Conservation (phyloP, 2,888 invertebrate species). For the Psylliodes chrysocephalus region DNA sequence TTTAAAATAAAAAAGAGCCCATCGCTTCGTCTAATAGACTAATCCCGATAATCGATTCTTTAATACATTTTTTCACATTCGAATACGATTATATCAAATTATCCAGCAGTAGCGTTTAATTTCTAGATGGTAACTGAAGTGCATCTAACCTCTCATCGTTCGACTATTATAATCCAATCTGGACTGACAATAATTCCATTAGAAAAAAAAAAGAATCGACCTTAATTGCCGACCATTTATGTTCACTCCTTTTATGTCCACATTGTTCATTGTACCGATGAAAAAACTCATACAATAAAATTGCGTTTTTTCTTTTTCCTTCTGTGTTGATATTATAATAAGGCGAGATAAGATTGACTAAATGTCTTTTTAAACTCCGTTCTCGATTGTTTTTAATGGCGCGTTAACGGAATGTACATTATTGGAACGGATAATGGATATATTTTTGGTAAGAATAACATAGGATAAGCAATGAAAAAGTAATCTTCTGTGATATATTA, state of each 20-base stretch:
- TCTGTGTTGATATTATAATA: conserved; percentile 3
- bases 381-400: conserved; percentile 7
- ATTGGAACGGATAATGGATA: neutral
- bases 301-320: conserved; percentile 19
- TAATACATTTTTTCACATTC: conserved; percentile 12
- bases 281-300: conserved; percentile 32
- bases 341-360: conserved; percentile 7
- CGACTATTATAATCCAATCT: conserved; percentile 32
- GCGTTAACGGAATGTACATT: neutral
- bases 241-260: conserved; percentile 33
- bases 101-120: conserved; percentile 27
- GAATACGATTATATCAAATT: conserved; percentile 16
- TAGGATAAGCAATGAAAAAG: no score
- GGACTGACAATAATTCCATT: conserved; percentile 32
- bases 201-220: conserved; percentile 34
- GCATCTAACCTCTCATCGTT: conserved; percentile 29
- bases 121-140: conserved; percentile 29
- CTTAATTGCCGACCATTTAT: conserved; percentile 35
- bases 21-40: no score
- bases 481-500: no score
- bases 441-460: no score
- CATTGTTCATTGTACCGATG: conserved; percentile 35
- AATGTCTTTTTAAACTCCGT: conserved; percentile 11
- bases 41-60: conserved; percentile 9
- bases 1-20: no score